Conservation (phyloP, 2,888 invertebrate species). For the Horisme vitalbata region DNA sequence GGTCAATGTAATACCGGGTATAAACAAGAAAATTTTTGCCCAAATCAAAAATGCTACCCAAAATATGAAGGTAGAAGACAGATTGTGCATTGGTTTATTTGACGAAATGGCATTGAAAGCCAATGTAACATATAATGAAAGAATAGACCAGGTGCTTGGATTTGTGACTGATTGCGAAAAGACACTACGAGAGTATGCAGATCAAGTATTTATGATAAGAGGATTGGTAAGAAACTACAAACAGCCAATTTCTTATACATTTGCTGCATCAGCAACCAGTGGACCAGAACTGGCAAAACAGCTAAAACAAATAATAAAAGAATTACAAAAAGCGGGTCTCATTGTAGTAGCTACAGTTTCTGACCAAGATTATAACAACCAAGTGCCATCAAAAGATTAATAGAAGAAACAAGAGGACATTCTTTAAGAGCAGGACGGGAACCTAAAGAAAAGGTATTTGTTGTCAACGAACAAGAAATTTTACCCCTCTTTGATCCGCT, state of each 20-base stretch:
- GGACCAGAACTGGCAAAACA: conserved; percentile 33
- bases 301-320: conserved; percentile 27
- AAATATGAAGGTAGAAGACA: conserved; percentile 29
- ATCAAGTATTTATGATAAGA: conserved; percentile 39
- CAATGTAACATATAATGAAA: conserved; percentile 32
- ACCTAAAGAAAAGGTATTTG: no score
- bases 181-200: conserved; percentile 29
- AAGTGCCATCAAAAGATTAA: not conserved
- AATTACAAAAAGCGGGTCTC: conserved; percentile 32
- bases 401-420: not conserved
- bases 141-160: conserved; percentile 34
- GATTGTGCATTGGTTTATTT: conserved; percentile 35
- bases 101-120: conserved; percentile 38
- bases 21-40: conserved; percentile 33
- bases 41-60: conserved; percentile 28
- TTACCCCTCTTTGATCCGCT: no score
- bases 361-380: conserved; percentile 38
- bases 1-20: conserved; percentile 26
- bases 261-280: conserved; percentile 34
- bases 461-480: no score
- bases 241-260: conserved; percentile 33
- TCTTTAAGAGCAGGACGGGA: conserved; percentile 13
- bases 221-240: conserved; percentile 38
- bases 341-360: conserved; percentile 36
- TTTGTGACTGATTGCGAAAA: conserved; percentile 33